Evolutionary conservation across 2,888 invertebrate genomes (phyloP), one percentile per base, ranked within the genome.

Genomic region (Lepidochrysops patricia): DNA sequence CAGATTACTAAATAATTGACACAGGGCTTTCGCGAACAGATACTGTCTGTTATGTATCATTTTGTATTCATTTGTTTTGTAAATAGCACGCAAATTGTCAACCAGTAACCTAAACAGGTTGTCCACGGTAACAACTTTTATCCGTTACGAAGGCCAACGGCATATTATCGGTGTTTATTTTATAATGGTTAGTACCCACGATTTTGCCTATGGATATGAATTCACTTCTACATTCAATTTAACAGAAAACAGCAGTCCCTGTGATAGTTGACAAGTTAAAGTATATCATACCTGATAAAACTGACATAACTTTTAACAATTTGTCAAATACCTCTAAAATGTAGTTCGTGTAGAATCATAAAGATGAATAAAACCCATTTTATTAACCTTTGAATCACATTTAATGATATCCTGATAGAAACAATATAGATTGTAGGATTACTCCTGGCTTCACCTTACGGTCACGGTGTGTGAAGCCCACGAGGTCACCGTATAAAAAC

Each of bases 121-220:
- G 27, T 35, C 62, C 61, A 64, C 58, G 52, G 61, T 63, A 63
- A 67, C 69, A 67, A 70, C 68, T 70, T 70, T 69, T 70, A 66
- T 67, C 61, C 63, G 56, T 62, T 65, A 62, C 62, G 68, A 70
- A 70, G 70, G 70, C 62, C 64, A 64, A 66, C 70, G 50, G 54
- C 68, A 64, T 60, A 54, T 13, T 37, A 37, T 32, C 54, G 19
- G 29, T 29, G 54, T 32, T 32, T 19, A 29, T 26, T 52, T 27
- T 52, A 52, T 52, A 52, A 52, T 52, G 52, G 27, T 52, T 43
- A 19, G 7, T 27, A 52, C 52, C 52, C 52, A 52, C 52, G 52
- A 52, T 52, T 52, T 52, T 52, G 52, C 52, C 52, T 15, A 50
- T 50, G 25, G 13, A 27, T 26, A 52, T 27, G 27, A 15, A 52